phyloP scores from a whole-genome alignment of 2,113 vertebrate species.

The Actinemys pallida region DNA sequence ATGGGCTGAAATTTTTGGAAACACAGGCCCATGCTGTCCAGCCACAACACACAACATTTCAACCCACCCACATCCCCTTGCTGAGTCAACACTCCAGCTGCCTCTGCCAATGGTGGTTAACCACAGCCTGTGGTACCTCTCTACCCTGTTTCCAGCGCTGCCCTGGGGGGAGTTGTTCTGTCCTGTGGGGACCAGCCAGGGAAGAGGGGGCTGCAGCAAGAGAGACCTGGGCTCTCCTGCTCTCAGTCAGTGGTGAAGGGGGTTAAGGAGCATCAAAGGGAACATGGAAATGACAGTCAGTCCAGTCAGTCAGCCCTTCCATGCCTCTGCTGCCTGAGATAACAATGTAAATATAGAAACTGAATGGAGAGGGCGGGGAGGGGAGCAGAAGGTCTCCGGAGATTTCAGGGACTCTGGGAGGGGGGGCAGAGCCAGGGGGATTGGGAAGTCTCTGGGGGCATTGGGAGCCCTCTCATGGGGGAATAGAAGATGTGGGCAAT shows the following conservation, averaged over 20 bases:
- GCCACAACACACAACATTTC: not conserved
- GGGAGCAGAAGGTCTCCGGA: not conserved
- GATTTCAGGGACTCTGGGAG: no score
- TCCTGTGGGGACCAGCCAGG: not conserved
- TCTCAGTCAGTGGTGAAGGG: not conserved
- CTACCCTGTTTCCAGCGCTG: not conserved
- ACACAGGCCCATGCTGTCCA: not conserved
- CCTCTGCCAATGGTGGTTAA: not conserved
- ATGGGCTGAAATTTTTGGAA: not conserved
- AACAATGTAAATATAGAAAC: not conserved
- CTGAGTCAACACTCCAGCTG: not conserved
- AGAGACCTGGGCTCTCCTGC: not conserved
- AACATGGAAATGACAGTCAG: not conserved
- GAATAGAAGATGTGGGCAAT: no score
- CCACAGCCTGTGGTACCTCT: not conserved
- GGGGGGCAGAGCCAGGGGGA: not conserved
- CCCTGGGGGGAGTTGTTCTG: not conserved
- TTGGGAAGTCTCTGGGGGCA: not conserved
- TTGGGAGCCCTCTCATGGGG: no score
- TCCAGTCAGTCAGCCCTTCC: not conserved
- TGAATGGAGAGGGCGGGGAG: not conserved
- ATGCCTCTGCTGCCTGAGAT: not conserved
- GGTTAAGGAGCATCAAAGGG: not conserved
- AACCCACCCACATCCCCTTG: not conserved
- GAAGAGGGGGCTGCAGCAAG: not conserved